phyloP scores from a whole-genome alignment of 2,888 invertebrate genomes.

The Parnassius mnemosyne region DNA sequence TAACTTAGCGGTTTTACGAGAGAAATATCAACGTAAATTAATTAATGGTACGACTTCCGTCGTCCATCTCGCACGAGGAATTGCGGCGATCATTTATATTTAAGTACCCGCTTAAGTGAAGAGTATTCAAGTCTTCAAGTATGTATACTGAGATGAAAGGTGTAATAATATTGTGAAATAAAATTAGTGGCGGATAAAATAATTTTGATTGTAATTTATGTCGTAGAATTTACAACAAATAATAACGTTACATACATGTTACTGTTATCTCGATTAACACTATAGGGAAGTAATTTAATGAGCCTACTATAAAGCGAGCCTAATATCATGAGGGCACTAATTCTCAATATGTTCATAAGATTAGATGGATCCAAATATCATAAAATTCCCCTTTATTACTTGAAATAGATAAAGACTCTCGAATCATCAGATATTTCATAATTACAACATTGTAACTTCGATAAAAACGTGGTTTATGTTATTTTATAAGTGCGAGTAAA shows the following conservation, averaged over 20 bases:
- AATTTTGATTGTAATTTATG: background rate
- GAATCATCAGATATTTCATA: constrained; percentile 19
- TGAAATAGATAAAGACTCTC: too few relatives aligned
- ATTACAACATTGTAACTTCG: constrained; percentile 13
- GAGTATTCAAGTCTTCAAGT: background rate
- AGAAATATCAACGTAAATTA: constrained; percentile 60
- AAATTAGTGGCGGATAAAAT: too few relatives aligned
- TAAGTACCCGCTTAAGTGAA: constrained; percentile 1
- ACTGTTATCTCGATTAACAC: too few relatives aligned
- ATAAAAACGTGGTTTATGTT: constrained; percentile 3
- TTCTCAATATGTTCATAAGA: too few relatives aligned
- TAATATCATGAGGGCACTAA: too few relatives aligned
- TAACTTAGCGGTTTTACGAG: constrained; percentile 62
- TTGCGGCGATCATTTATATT: constrained; percentile 9
- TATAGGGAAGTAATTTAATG: too few relatives aligned
- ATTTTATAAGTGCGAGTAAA: background rate
- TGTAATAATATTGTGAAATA: too few relatives aligned
- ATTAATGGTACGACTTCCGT: constrained; percentile 37
- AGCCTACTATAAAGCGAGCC: too few relatives aligned
- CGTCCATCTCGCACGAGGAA: constrained; percentile 25
- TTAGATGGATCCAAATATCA: too few relatives aligned
- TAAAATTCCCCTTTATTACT: constrained; percentile 9
- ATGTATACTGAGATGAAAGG: background rate
- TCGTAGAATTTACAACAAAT: too few relatives aligned
- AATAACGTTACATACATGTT: too few relatives aligned